Evolutionary conservation across 1,140 invertebrate genomes (phyloP), one percentile per base, ranked within the genome.

Genomic region (Orussus abietinus): DNA sequence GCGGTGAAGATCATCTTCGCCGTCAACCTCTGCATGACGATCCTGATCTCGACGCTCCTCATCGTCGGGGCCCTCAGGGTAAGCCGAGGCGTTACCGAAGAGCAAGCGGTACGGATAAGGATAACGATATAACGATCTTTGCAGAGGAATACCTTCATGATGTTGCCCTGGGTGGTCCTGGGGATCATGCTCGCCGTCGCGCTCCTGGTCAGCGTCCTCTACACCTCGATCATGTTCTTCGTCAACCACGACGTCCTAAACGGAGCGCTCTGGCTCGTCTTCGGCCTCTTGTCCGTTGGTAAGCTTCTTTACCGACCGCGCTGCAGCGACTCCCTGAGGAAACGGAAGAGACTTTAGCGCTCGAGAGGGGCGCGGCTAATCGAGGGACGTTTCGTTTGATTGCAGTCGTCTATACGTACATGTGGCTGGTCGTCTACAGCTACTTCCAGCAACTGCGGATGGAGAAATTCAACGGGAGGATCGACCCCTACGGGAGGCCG

Each of bases 131-230:
- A 30, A 9, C 20, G 2, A 43, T 30, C 47, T 43, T 75, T 77
- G 4, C 66, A 90, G 86, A 76, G 80, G 59, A 85, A 86, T 51
- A 84, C 83, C 44, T 86, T 81, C 65, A 65, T 88, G 47, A 88
- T 90, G 86, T 71, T 88, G 13, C 87, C 87, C 18, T 90, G 85
- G 84, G 84, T 90, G 10, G 77, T 86, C 15, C 67, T 89, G 14
- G 85, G 84, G 0, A 79, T 88, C 20, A 84, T 89, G 75, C 70
- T 89, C 19, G 81, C 81, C 1, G 75, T 89, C 39, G 84, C 81
- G 4, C 58, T 88, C 29, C 63, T 87, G 13, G 80, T 89, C 40
- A 88, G 84, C 38, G 77, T 88, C 13, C 75, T 89, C 20, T 87
- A 86, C 53, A 89, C 85, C 2, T 77, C 80, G 9, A 80, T 88